These are phyloP conservation scores for Chloroceryle aenea DNA, from an alignment of 2,113 vertebrate species.

Conservation along the genomic window DNA sequence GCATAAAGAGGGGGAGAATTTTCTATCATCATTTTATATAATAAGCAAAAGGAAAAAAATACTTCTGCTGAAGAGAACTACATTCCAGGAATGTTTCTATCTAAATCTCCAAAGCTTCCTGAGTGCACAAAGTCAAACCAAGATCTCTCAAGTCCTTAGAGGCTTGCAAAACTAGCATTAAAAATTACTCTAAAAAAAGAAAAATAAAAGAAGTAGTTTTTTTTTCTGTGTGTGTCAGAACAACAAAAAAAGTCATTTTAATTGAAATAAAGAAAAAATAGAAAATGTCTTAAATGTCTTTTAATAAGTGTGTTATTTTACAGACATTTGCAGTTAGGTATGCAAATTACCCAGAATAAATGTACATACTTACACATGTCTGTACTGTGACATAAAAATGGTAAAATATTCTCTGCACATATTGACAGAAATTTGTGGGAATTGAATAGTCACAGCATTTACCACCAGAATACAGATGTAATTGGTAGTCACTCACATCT, in stretches of 20 bases:
- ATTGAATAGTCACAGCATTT: not conserved
- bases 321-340: not conserved
- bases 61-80: not conserved
- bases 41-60: not conserved
- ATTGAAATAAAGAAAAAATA: not conserved
- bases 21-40: not conserved
- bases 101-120: conserved; percentile 23
- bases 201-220: fast-evolving
- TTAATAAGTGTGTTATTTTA: not conserved
- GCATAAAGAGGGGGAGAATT: not conserved
- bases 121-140: not conserved
- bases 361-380: not conserved
- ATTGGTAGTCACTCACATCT: not conserved
- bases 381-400: not conserved
- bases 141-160: not conserved
- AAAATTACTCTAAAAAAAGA: not conserved
- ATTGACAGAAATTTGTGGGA: not conserved
- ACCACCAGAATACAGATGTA: not conserved
- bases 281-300: not conserved
- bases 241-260: not conserved
- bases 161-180: conserved; percentile 4
- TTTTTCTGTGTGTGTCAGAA: not conserved
- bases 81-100: conserved; percentile 32
- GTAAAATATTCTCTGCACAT: not conserved
- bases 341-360: not conserved